Evolutionary conservation across 2,113 vertebrate genomes (phyloP), one percentile per base, ranked within the genome.

Genomic region (Pimephales promelas): DNA sequence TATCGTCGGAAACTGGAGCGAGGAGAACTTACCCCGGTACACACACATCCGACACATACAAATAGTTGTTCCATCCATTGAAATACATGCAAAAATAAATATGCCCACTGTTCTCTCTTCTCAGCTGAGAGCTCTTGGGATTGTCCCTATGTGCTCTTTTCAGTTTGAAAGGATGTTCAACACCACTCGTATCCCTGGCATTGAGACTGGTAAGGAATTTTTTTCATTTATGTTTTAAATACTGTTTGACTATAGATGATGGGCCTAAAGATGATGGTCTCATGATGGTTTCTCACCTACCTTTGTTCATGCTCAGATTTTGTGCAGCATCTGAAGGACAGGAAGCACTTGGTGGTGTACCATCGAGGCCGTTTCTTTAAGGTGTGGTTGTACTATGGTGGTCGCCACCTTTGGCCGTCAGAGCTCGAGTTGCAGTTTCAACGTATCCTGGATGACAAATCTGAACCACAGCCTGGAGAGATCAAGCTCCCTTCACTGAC

Each of bases 141-240:
- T 96, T 0, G 97, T 97, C 22, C 97, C 97, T 10, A 97, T 99
- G 96, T 99, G 97, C 85, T 97, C 96, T 86, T 94, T 91, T 86
- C 97, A 99, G 92, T 96, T 96, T 91, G 97, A 98, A 86, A 94
- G 97, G 86, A 98, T 97, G 93, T 99, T 99, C 90, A 99, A 99
- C 91, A 99, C 97, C 45, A 96, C 96, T 0, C 95, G 97, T 61
- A 92, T 99, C 79, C 97, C 97, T 0, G 97, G 97, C 71, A 92
- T 93, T 77, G 96, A 98, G 82, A 94, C 95, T 75, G 97, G 97
- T 97, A 91, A 83, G 20, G 64, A 68, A 10, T 40, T 68, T 40
- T 68, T 34, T 22, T 68, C 18, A 40, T 22, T 40, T 5, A 40
- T 68, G 7, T 34, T 68, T 68, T 66, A 31, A 7, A 64, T 64